Base-by-base conservation (phyloP, 2,113 vertebrate species). In the Nipponia nippon region DNA sequence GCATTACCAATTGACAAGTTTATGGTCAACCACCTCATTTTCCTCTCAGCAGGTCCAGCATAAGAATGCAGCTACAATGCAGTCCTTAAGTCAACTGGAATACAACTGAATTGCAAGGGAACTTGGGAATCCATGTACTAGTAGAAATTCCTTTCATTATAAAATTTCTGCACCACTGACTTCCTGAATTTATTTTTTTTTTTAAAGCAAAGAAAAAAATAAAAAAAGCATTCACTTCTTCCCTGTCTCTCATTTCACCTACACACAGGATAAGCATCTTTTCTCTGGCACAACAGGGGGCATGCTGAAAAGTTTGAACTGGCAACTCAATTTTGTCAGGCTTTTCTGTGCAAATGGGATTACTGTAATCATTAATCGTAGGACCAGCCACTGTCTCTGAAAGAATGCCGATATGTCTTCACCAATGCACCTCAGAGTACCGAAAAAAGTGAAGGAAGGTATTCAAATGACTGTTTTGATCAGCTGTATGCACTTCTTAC, bases 11-110 rank as follows among this genome's bases (percentile, higher is more conserved):
- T 8, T 38, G 44, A 76, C 22, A 75, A 88, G 30, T 70, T 90
- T 52, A 71, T 49, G 11, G 36, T 71, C 56, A 94, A 59, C 76
- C 20, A 26, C 5, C 44, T 92, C 1, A 4, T 80, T 69, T 83
- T n/a, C 15, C 32, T 62, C 29, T 49, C 44, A 61, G n/a, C 19
- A 55, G 22, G 42, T 63, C 52, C 79, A 86, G 26, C 17, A 52
- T 3, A 42, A 17, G 23, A 88, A 86, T 26, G 16, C 58, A 86
- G 12, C 29, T 52, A 69, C 17, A 29, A 56, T 0, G 0, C 1
- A 34, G 49, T 47, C 47, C 34, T 81, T 56, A 56, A 49, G 14
- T 50, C 36, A 87, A 52, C 34, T 53, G 15, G 22, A 78, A 82
- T 46, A 49, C 18, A 71, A 44, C 25, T 52, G 55, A 62, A 62